Evolutionary conservation across 30 jellyfish, hydroid and myxozoan species (phyloP).

Genomic region (Cassiopea andromeda): DNA sequence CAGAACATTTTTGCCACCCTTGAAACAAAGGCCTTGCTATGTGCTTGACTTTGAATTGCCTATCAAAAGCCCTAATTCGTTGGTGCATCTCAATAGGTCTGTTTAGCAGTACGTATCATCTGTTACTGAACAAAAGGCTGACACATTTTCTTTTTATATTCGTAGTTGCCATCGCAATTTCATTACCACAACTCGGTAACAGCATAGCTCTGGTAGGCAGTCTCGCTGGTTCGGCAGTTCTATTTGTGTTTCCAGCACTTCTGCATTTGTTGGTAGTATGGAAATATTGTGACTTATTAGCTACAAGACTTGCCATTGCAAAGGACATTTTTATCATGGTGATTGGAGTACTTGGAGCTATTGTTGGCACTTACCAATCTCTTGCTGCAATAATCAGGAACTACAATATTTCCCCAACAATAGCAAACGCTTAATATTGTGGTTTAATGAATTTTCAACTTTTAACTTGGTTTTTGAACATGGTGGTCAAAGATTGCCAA

Average conservation of each 20-base stretch:
- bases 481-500: no score
- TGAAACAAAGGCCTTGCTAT: no score
- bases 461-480: no score
- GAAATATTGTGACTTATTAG: constrained; percentile 51
- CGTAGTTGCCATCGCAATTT: constrained; percentile 70
- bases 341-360: constrained; percentile 75
- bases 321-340: constrained; percentile 54
- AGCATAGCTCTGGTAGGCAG: constrained; percentile 86
- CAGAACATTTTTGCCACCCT: no score
- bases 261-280: constrained; percentile 74
- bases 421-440: constrained; percentile 4
- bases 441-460: neutral
- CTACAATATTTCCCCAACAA: constrained; percentile 43
- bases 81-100: no score
- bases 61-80: no score
- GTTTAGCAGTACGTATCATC: no score
- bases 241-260: constrained; percentile 77
- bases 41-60: no score
- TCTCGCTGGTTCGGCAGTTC: constrained; percentile 89
- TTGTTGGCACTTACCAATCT: constrained; percentile 68
- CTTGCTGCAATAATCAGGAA: constrained; percentile 34
- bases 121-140: neutral
- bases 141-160: neutral
- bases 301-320: constrained; percentile 20
- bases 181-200: constrained; percentile 75